Base-by-base conservation (phyloP, 2,888 invertebrate genomes). In the Pycnomerus fuliginosus region DNA sequence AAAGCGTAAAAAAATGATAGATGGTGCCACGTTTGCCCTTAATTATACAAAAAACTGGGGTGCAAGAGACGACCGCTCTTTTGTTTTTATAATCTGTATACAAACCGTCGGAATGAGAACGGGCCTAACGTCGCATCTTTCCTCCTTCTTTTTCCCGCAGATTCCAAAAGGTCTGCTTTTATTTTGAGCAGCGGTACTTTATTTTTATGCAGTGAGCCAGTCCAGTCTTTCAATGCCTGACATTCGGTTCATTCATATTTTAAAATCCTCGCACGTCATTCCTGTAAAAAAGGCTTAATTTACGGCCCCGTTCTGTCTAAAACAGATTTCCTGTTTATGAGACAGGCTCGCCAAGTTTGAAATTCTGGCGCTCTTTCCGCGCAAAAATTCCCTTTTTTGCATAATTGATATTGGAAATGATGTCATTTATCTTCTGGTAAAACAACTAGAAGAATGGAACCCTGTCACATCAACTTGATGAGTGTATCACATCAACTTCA, bases 221-320 rank as follows among this genome's bases (percentile, higher is more conserved):
- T 51, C 50, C 52, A 51, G 51, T 52, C 55, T 56, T 60, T 56
- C 51, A 55, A 42, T 48, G 47, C 5, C 49, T 46, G 43, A 52
- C 52, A 53, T 55, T 60, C 48, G 55, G 57, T 54, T 57, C 61
- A 56, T 60, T 58, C 57, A 55, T 58, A 59, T 60, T 61, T 62
- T 59, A 62, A 62, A 62, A 63, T 60, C 50, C 54, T 52, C 44
- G 51, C 57, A 60, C 60, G 58, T 48, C 48, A 47, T 42, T 47
- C 17, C 15, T 30, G 27, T 55, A 53, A 52, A 54, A 58, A 60
- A 62, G 61, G 60, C 54, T 55, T 60, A 61, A 65, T 65, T 65
- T 65, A 65, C 62, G 60, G 58, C 58, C 52, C 45, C 52, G 55
- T 53, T 55, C 56, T 62, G 65, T 64, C 65, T 58, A 55, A 61